These are phyloP conservation scores for Arbacia lixula DNA, from an alignment of 53 echinoderm and acorn worm species.

Conservation along the genomic window DNA sequence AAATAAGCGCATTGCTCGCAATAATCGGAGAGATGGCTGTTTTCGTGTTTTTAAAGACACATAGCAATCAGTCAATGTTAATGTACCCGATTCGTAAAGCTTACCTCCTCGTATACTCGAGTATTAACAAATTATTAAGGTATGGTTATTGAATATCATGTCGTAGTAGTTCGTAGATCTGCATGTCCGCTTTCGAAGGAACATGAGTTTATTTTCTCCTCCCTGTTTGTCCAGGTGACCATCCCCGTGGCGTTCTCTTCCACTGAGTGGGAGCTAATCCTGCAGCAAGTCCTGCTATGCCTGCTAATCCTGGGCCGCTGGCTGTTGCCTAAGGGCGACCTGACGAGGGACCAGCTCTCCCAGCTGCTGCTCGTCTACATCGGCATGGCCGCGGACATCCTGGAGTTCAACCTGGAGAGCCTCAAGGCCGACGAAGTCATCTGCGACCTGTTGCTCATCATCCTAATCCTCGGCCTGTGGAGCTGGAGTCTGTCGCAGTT, in stretches of 20 bases:
- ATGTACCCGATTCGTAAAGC: too few relatives aligned
- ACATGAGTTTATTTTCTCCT: neutral
- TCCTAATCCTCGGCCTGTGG: slow-evolving; percentile 83
- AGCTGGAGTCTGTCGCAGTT: slow-evolving; percentile 89
- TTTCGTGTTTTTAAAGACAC: too few relatives aligned
- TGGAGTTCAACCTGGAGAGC: slow-evolving; percentile 88
- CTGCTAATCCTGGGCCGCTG: slow-evolving; percentile 88
- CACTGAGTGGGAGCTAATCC: slow-evolving; percentile 72
- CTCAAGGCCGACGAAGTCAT: slow-evolving; percentile 74
- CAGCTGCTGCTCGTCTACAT: slow-evolving; percentile 95
- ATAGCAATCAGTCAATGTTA: too few relatives aligned
- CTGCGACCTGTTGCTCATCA: slow-evolving; percentile 78
- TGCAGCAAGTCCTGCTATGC: slow-evolving; percentile 79
- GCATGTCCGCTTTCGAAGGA: neutral
- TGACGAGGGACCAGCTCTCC: slow-evolving; percentile 97
- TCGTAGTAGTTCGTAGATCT: too few relatives aligned
- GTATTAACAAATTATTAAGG: too few relatives aligned
- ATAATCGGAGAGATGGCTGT: too few relatives aligned
- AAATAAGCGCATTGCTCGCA: too few relatives aligned
- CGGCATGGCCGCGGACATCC: slow-evolving; percentile 96
- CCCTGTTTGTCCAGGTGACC: slow-evolving; percentile 53
- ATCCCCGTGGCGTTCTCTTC: slow-evolving; percentile 73
- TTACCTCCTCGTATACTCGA: too few relatives aligned
- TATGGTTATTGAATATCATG: too few relatives aligned
- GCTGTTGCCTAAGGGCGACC: slow-evolving; percentile 87